Percentiles rank a stretch among this genome's conserved stretches.
Evolutionary conservation across 1,140 invertebrate genomes (phyloP).

Genomic region (Calycopis cecrops): DNA sequence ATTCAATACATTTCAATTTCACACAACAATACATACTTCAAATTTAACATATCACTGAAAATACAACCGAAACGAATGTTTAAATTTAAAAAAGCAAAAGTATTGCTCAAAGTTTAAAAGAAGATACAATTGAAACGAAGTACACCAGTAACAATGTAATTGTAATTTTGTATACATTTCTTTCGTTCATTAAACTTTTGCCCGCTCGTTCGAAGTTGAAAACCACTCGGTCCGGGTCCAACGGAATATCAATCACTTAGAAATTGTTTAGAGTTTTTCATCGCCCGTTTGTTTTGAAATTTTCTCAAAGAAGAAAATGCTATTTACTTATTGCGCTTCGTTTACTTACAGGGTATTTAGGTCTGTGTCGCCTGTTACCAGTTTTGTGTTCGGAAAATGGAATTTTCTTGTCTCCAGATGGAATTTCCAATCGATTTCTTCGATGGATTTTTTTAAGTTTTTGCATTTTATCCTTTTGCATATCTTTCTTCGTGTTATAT

Average conservation of each 20-base stretch:
- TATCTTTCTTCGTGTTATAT: too few relatives aligned
- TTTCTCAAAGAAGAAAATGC: conserved; percentile 59
- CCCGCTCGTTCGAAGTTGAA: conserved; percentile 2
- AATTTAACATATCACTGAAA: too few relatives aligned
- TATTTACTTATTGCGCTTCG: conserved; percentile 71
- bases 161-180: conserved; percentile 12
- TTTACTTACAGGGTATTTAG: conserved; percentile 72
- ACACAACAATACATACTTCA: too few relatives aligned
- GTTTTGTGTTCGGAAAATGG: conserved; percentile 68
- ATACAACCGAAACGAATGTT: too few relatives aligned
- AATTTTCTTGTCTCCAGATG: conserved; percentile 62
- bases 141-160: conserved; percentile 9
- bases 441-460: conserved; percentile 45
- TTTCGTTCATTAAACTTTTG: conserved; percentile 14
- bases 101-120: background rate
- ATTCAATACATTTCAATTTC: too few relatives aligned
- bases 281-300: conserved; percentile 57
- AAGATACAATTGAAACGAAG: background rate
- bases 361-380: conserved; percentile 57
- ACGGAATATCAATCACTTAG: conserved; percentile 44
- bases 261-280: conserved; percentile 61
- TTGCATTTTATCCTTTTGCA: too few relatives aligned
- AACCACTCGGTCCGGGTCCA: conserved; percentile 12
- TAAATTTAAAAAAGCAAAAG: background rate
- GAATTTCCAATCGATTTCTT: conserved; percentile 60